Evolutionary conservation across 1,140 invertebrate genomes (phyloP), one percentile per base, ranked within the genome.

Genomic region (Rhizoglyphus robini): DNA sequence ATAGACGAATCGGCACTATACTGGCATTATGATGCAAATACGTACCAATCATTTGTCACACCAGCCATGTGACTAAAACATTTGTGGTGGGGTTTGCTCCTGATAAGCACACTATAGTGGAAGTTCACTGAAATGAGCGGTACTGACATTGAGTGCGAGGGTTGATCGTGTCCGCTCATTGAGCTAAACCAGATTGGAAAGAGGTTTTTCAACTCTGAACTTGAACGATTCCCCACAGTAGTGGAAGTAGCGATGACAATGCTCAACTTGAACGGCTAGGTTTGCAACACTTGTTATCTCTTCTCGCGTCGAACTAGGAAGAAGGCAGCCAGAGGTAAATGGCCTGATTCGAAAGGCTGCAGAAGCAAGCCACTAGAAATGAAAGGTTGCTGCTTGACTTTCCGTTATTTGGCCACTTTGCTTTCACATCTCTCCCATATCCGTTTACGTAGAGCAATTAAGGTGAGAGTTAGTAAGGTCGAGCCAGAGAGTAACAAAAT

Each of bases 151-250:
- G 36, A 18, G n/a, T n/a, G 36, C 36, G 36, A 41, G 36, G 36
- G 36, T 41, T 41, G 36, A 41, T 41, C 36, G 36, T 41, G 36
- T 11, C 18, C 8, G n/a, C n/a, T n/a, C n/a, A n/a, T n/a, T n/a
- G n/a, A n/a, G 8, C 36, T 11, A 41, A 41, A 41, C 36, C 36
- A 41, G 36, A 41, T 41, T 18, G 8, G 18, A 18, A 41, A 41
- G 20, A 49, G 47, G 47, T 59, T 59, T 34, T 59, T 59, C 57
- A 59, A 59, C 57, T 59, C 25, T 59, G 25, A 59, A 59, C 57
- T 59, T 59, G 57, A 59, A 59, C 5, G 4, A 38, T 38, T 4
- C 4, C 18, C 18, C 13, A 29, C 8, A 32, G 25, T 13, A 59
- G 13, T 8, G n/a, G 36, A 11, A 18, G 36, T 41, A 18, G 36